phyloP scores from a whole-genome alignment of 2,113 vertebrate genomes.

The Chionis minor region DNA sequence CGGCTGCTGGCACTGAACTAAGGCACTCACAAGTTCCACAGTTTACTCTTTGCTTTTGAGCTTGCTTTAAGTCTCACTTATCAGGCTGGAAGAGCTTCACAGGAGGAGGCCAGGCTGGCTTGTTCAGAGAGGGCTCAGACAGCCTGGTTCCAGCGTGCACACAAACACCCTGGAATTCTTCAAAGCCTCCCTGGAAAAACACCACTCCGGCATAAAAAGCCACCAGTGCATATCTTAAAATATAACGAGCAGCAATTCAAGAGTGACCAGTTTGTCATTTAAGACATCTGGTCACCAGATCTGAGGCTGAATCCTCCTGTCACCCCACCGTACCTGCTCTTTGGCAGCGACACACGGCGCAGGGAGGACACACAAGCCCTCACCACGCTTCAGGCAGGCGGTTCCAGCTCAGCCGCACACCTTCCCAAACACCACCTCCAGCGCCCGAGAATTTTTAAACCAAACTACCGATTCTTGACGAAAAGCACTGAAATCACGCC shows the following conservation, averaged over 20 bases:
- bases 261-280: background rate
- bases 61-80: background rate
- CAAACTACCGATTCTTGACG: background rate
- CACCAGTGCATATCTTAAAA: background rate
- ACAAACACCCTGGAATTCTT: fast-evolving
- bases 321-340: background rate
- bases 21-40: background rate
- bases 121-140: background rate
- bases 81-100: background rate
- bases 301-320: background rate
- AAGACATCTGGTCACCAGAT: background rate
- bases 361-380: background rate
- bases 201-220: background rate
- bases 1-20: background rate
- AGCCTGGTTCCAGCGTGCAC: background rate
- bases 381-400: no score
- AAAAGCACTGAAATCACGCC: background rate
- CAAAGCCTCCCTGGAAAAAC: background rate
- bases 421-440: background rate
- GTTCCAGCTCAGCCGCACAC: background rate
- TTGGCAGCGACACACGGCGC: fast-evolving
- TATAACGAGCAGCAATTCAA: background rate
- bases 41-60: background rate
- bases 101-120: background rate
- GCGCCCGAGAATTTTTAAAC: background rate